Evolutionary conservation across 2,888 invertebrate genomes (phyloP).

Genomic region (Cinara cedri): DNA sequence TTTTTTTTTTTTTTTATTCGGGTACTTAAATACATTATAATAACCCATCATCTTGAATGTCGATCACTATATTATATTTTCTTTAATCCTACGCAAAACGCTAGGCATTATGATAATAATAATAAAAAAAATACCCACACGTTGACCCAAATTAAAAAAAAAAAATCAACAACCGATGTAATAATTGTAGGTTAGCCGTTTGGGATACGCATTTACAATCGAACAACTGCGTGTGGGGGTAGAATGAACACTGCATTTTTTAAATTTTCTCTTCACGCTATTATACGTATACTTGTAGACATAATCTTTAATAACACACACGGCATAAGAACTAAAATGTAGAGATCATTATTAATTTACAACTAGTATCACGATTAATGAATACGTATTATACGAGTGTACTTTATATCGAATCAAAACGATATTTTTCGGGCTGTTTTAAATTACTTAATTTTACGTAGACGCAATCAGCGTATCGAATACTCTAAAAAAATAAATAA

Average conservation of each 20-base stretch:
- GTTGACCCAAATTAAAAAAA: conserved; percentile 35
- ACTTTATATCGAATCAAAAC: too few species aligned
- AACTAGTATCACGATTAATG: too few species aligned
- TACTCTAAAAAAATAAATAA: too few species aligned
- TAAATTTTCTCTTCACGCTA: not conserved
- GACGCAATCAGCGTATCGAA: too few species aligned
- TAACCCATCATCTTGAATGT: conserved; percentile 15
- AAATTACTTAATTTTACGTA: too few species aligned
- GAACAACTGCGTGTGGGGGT: conserved; percentile 11
- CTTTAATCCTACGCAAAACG: conserved; percentile 31
- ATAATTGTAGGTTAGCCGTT: conserved; percentile 25
- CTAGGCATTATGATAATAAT: conserved; percentile 16
- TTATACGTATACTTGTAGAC: too few species aligned
- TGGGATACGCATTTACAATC: not conserved
- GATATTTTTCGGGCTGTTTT: too few species aligned
- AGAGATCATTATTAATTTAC: too few species aligned
- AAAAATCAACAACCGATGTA: conserved; percentile 2
- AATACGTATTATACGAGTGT: too few species aligned
- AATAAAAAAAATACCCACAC: conserved; percentile 43
- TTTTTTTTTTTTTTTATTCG: not conserved
- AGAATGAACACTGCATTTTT: not conserved
- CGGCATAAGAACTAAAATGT: too few species aligned
- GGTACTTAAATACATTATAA: not conserved
- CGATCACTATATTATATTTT: not conserved
- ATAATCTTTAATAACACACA: not conserved